Percentiles rank a stretch among this genome's conserved stretches.
These are phyloP conservation scores for Ooceraea biroi DNA, from an alignment of 1,140 invertebrate genomes.

Conservation along the genomic window DNA sequence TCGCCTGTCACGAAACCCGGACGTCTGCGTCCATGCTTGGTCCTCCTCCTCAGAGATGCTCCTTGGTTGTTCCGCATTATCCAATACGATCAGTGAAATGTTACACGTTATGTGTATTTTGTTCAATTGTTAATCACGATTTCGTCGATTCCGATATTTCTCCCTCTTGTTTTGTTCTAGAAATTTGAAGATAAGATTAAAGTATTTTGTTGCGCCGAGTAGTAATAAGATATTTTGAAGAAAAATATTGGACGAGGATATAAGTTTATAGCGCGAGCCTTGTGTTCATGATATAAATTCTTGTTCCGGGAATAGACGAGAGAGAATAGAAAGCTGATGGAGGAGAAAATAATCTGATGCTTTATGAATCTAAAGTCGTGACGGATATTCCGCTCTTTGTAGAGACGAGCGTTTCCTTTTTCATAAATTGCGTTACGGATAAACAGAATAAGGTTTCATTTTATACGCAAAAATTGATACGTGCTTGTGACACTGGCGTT, in stretches of 20 bases:
- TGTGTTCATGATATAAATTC: not conserved
- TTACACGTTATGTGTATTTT: not conserved
- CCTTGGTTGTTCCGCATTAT: not conserved
- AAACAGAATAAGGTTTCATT: slow-evolving; percentile 41
- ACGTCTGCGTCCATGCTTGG: slow-evolving; percentile 84
- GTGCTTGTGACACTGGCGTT: not conserved
- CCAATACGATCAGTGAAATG: not conserved
- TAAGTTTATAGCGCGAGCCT: slow-evolving; percentile 1
- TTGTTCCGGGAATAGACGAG: slow-evolving; percentile 38
- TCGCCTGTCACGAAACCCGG: slow-evolving; percentile 93
- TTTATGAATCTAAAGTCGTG: slow-evolving; percentile 35
- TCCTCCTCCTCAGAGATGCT: slow-evolving; percentile 7
- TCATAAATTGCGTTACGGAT: slow-evolving; percentile 13
- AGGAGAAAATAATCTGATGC: slow-evolving; percentile 1
- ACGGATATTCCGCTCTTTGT: slow-evolving; percentile 1
- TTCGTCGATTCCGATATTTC: too few relatives aligned
- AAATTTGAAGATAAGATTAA: too few relatives aligned
- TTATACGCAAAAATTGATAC: slow-evolving; percentile 12
- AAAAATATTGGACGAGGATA: too few relatives aligned
- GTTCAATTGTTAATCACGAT: not conserved
- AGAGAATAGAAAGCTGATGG: slow-evolving; percentile 10
- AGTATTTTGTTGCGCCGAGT: too few relatives aligned
- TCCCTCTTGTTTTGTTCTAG: too few relatives aligned
- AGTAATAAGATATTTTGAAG: too few relatives aligned
- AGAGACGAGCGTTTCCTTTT: slow-evolving; percentile 16